Evolutionary conservation across 2,113 vertebrate species (phyloP).

Genomic region (Xerus inauris): DNA sequence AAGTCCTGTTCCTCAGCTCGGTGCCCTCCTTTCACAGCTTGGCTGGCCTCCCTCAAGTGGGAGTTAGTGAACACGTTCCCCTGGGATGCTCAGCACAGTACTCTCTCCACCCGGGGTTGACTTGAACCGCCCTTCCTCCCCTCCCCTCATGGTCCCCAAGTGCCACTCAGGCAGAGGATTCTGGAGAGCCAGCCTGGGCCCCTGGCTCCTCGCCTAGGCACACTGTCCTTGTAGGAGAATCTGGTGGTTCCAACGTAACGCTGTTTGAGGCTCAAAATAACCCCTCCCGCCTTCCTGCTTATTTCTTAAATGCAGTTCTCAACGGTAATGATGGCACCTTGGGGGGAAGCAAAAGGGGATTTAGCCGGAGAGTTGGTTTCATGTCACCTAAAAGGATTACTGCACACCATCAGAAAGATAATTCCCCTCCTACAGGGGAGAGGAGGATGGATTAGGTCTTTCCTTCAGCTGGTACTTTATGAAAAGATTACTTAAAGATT

Average conservation of each 20-base stretch:
- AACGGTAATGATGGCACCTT: conserved; percentile 56
- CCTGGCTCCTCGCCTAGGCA: fast-evolving
- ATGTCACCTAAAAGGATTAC: conserved; percentile 75
- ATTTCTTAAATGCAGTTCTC: conserved; percentile 67
- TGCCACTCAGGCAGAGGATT: neutral
- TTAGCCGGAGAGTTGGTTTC: conserved; percentile 71
- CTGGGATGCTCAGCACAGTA: neutral
- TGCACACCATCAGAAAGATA: conserved; percentile 81
- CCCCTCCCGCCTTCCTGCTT: conserved; percentile 19
- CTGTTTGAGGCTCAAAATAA: conserved; percentile 30
- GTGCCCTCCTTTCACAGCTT: neutral
- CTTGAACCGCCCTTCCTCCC: neutral
- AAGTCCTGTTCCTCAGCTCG: neutral
- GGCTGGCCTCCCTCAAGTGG: neutral
- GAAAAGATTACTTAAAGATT: conserved; percentile 83
- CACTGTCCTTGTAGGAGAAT: conserved; percentile 36
- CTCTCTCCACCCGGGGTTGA: neutral
- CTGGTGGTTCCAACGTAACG: neutral
- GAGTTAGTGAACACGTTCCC: neutral
- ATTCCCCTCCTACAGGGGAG: conserved; percentile 63
- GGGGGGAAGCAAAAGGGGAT: conserved; percentile 55
- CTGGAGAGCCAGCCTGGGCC: too few species aligned
- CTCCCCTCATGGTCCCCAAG: neutral
- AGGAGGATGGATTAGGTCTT: conserved; percentile 76
- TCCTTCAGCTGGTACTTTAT: conserved; percentile 68